Percentiles rank a stretch among this genome's conserved stretches.
Conservation (phyloP, 2,888 invertebrate genomes). For the Magallana nippona region DNA sequence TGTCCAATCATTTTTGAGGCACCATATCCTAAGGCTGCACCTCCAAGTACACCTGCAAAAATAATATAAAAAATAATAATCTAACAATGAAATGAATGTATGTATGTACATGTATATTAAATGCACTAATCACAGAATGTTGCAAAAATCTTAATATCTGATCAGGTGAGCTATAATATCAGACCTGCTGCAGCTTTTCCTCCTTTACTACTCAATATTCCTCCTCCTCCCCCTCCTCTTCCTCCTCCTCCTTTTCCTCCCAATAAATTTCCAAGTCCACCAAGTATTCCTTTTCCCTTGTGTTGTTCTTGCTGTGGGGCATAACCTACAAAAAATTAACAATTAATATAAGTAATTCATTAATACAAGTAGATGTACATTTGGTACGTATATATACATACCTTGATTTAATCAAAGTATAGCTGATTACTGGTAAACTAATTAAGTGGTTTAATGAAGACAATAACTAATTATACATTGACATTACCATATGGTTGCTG, state of each 20-base stretch:
- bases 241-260: constrained; percentile 52
- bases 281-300: constrained; percentile 16
- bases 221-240: constrained; percentile 51
- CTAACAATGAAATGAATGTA: no score
- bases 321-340: constrained; percentile 15
- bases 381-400: no score
- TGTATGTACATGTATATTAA: no score
- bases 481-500: constrained; percentile 47
- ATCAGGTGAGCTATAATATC: constrained; percentile 34
- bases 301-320: constrained; percentile 47
- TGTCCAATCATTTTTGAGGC: constrained; percentile 70
- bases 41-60: constrained; percentile 69
- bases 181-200: constrained; percentile 67
- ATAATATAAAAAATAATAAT: background rate
- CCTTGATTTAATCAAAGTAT: no score
- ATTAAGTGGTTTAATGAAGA: no score
- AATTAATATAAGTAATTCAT: no score
- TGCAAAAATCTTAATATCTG: background rate
- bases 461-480: background rate
- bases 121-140: no score
- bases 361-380: no score
- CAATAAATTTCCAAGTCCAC: constrained; percentile 40
- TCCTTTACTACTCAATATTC: constrained; percentile 55
- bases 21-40: constrained; percentile 73
- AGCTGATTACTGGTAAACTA: no score